These are phyloP conservation scores for Tamias sibiricus DNA, from an alignment of 2,113 vertebrate species.

Conservation along the genomic window DNA sequence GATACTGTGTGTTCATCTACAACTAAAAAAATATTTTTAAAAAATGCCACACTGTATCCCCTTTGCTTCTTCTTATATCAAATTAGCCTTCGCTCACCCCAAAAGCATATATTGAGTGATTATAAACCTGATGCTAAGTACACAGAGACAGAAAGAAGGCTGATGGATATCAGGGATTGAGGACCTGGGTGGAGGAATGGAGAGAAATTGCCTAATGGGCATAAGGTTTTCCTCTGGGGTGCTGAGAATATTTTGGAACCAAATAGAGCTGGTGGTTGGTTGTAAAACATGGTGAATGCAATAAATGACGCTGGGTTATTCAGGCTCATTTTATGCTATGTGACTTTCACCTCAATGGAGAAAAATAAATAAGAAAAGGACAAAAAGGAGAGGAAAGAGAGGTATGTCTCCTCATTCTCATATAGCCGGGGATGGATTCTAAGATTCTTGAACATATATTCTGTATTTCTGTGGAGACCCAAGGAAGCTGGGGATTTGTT, in stretches of 20 bases:
- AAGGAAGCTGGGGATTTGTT: background rate
- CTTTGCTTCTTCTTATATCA: background rate
- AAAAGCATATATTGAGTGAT: background rate
- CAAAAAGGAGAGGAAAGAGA: background rate
- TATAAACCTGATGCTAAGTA: background rate
- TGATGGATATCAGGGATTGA: background rate
- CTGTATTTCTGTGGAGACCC: background rate
- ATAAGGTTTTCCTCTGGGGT: background rate
- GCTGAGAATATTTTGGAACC: background rate
- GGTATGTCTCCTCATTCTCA: background rate
- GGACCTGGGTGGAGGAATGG: background rate
- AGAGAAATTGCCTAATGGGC: background rate
- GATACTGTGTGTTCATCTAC: no score
- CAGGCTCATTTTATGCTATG: background rate
- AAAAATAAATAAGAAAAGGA: background rate
- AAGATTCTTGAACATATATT: background rate
- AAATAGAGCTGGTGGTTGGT: background rate
- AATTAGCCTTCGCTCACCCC: background rate
- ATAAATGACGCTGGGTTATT: background rate
- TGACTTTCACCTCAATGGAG: background rate
- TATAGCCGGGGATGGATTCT: background rate
- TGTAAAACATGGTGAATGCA: background rate
- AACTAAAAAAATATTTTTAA: no score
- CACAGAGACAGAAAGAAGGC: background rate
- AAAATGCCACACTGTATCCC: background rate